Percentiles rank a stretch among this genome's conserved stretches.
phyloP scores from a whole-genome alignment of 2,113 vertebrate species.

The Bubo scandiacus region DNA sequence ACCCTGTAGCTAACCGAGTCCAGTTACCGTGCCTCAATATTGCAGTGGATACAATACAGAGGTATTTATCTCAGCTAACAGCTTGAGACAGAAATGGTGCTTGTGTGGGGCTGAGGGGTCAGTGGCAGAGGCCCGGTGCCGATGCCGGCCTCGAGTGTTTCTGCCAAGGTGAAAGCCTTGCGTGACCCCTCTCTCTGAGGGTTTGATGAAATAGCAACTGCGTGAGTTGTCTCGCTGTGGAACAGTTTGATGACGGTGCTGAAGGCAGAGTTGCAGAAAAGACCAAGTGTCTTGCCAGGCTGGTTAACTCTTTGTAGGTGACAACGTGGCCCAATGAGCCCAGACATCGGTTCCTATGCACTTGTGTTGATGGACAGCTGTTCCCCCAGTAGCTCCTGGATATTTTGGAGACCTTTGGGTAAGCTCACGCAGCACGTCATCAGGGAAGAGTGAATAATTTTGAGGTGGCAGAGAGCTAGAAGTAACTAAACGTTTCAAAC shows the following conservation, averaged over 20 bases:
- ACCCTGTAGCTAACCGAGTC: background rate
- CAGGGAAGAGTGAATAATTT: background rate
- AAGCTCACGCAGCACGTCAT: background rate
- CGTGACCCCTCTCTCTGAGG: background rate
- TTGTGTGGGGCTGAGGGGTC: background rate
- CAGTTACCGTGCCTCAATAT: accelerated
- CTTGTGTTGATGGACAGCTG: background rate
- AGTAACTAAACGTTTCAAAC: background rate
- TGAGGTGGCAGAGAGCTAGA: background rate
- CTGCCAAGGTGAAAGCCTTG: background rate
- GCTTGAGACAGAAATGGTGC: background rate
- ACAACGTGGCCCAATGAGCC: background rate
- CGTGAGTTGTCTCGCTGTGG: background rate
- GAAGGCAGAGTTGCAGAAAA: background rate
- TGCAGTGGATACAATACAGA: background rate
- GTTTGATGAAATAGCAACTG: background rate
- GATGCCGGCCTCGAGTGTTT: background rate
- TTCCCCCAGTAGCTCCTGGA: background rate
- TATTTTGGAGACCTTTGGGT: background rate
- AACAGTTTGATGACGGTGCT: background rate
- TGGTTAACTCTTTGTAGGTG: background rate
- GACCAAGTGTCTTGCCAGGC: background rate
- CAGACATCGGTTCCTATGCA: accelerated
- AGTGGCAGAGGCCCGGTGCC: accelerated
- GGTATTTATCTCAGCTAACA: accelerated